Base-by-base conservation (phyloP, 2,888 invertebrate species). In the Rhogogaster chlorosoma region DNA sequence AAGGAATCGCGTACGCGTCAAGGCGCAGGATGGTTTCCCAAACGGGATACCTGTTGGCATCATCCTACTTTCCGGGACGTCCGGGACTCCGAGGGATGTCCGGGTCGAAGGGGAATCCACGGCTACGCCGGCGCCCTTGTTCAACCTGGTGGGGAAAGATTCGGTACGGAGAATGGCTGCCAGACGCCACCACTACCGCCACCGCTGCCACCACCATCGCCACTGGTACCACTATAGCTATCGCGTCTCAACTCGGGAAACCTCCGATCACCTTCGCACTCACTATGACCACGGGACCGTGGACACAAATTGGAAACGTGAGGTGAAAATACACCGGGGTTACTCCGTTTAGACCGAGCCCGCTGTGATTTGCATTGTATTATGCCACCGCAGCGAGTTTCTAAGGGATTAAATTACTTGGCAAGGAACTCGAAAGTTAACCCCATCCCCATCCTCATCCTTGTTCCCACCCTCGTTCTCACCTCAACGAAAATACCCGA, bases 291-390 rank as follows among this genome's bases (percentile, higher is more conserved):
- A 86, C 83, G 85, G 85, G 84, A 83, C 87, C 84, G 87, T 85
- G 88, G 88, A 89, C 88, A 87, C 89, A 90, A 90, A 91, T 90
- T 90, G 91, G 90, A 90, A 90, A 89, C 90, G 90, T 88, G 89
- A 88, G 87, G 88, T 87, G 90, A 88, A 89, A 91, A 87, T 70
- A 84, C 64, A 71, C 71, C 84, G 85, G 84, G 83, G 84, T 45
- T 85, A 86, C 86, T 84, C n/a, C 83, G 83, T 53, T 83, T 67
- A 83, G 70, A 83, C 42, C 67, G 32, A 5, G 45, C 83, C n/a
- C 45, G 61, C 42, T 53, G 80, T 84, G 84, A 84, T 84, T 84
- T 84, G 84, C 84, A 84, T 84, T 70, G 84, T 70, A 78, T 84
- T 84, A 84, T 78, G 80, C 75, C 57, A 84, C 84, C 84, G 84